phyloP scores from a whole-genome alignment of 2,797 vertebrate genomes.

The Alcedo atthis region DNA sequence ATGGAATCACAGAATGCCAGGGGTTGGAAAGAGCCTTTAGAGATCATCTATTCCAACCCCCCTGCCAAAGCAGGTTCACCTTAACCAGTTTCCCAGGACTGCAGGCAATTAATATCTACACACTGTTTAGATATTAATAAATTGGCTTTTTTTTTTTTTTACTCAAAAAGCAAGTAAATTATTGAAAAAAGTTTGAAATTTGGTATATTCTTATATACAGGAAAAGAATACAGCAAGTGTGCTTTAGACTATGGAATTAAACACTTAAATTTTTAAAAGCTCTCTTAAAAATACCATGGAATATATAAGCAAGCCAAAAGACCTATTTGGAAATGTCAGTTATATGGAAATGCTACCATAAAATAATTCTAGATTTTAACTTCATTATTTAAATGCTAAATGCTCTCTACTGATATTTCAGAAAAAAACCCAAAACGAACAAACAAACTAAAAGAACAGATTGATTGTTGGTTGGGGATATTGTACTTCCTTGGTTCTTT shows the following conservation, averaged over 20 bases:
- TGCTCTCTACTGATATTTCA: not conserved
- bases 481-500: not conserved
- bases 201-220: not conserved
- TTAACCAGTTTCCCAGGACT: no score
- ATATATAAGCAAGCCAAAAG: not conserved
- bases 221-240: not conserved
- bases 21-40: no score
- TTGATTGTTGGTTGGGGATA: not conserved
- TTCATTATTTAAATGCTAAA: not conserved
- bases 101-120: no score
- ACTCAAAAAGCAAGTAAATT: not conserved
- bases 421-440: no score
- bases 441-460: not conserved
- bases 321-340: not conserved
- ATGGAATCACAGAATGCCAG: no score
- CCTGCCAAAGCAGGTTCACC: no score
- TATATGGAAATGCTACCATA: not conserved
- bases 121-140: not conserved
- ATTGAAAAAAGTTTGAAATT: not conserved
- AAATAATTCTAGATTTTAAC: not conserved
- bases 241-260: not conserved
- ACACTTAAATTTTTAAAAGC: not conserved
- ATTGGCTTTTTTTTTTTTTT: not conserved
- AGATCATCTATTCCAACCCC: no score
- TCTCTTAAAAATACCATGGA: not conserved